These are phyloP conservation scores for Agrotis segetum DNA, from an alignment of 2,888 invertebrate genomes.

Conservation along the genomic window DNA sequence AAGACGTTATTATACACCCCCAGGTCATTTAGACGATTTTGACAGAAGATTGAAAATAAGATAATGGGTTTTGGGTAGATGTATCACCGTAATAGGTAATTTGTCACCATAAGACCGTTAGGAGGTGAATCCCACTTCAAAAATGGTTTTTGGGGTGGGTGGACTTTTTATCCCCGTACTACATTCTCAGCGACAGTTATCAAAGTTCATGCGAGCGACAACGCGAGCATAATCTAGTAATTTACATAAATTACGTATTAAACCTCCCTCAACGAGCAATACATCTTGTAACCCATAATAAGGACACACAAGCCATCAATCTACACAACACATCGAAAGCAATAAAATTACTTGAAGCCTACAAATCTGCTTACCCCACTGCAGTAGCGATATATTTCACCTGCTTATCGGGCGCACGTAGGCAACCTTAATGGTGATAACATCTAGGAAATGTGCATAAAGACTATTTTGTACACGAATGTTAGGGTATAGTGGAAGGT, in stretches of 20 bases:
- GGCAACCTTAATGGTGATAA: slow-evolving; percentile 73
- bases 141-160: no score
- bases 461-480: slow-evolving; percentile 53
- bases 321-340: slow-evolving; percentile 40
- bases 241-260: neutral
- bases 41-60: no score
- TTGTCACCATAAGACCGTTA: no score
- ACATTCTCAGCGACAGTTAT: no score
- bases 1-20: no score
- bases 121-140: no score
- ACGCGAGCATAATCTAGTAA: no score
- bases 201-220: no score
- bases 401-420: slow-evolving; percentile 73
- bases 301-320: slow-evolving; percentile 34
- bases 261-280: neutral
- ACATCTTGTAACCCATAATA: neutral
- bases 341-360: slow-evolving; percentile 49
- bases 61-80: no score
- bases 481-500: neutral
- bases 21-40: no score
- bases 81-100: no score
- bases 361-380: slow-evolving; percentile 54
- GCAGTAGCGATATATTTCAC: slow-evolving; percentile 69
- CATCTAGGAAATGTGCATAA: slow-evolving; percentile 65
- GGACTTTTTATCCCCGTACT: no score